A percentile compares a stretch with the other conserved stretches of the same genome.
Evolutionary conservation across 2,797 vertebrate genomes (phyloP).

Genomic region (Steatocranus sp.): DNA sequence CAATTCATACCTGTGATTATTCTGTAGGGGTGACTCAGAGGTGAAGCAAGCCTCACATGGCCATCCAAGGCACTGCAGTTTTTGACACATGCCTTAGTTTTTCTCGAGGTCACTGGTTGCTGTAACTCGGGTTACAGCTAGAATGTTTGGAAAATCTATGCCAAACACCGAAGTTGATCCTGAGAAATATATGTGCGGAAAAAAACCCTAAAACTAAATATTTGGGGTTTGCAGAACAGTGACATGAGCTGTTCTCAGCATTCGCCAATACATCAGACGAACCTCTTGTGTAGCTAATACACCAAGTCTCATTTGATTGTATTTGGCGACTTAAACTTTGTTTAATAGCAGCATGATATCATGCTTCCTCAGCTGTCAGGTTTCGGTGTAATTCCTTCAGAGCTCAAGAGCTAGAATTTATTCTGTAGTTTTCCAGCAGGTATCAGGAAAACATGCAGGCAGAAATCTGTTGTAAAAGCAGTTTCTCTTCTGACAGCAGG

Average conservation of each 20-base stretch:
- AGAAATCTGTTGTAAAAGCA: slow-evolving; percentile 14
- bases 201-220: background rate
- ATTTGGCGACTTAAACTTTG: background rate
- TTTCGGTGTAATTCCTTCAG: background rate
- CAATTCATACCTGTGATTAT: background rate
- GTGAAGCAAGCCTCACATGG: background rate
- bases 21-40: background rate
- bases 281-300: background rate
- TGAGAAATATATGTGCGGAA: background rate
- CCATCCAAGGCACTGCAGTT: background rate
- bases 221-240: background rate
- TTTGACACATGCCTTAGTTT: background rate
- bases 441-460: background rate
- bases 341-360: background rate
- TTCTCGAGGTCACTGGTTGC: background rate
- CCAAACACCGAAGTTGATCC: background rate
- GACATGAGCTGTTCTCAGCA: background rate
- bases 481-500: slow-evolving; percentile 4
- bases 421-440: background rate
- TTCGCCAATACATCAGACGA: background rate
- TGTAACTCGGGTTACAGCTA: background rate
- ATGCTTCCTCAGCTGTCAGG: background rate
- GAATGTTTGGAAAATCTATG: background rate
- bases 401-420: background rate
- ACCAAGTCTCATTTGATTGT: background rate